Evolutionary conservation across 1,140 invertebrate genomes (phyloP), one percentile per base, ranked within the genome.

Genomic region (Hirudo medicinalis): DNA sequence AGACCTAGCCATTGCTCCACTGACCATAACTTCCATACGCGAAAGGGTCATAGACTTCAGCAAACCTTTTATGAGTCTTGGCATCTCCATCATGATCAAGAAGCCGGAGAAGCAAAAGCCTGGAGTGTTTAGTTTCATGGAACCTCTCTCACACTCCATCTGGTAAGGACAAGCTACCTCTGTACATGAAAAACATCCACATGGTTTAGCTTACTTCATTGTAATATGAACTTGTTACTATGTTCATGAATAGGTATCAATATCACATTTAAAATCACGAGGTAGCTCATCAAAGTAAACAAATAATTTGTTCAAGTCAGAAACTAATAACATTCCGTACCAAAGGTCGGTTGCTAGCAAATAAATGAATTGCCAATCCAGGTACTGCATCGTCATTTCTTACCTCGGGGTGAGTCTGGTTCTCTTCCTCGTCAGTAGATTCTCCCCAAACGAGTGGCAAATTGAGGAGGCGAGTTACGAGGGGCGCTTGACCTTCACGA

Each of bases 121-220:
- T 22, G 90, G 91, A n/a, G 91, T 97, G 9, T 97, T 99, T 83
- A 96, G 92, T 77, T 99, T 99, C 83, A 88, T 98, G 79, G 91
- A 92, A 80, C 96, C 96, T 19, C 85, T 99, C 53, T 96, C 92
- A 68, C 90, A 90, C 77, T 93, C 97, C 82, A 96, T 97, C 79
- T 97, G 94, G 94, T 49, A 17, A 49, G 43, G 32, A 36, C 2
- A 36, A 36, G 2, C 6, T 36, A 49, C 43, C 11, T 49, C 15
- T 13, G 13, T 11, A 13, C 9, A 17, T 49, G 43, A 49, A 1
- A 49, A 49, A 8, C 15, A 49, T 49, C 15, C 43, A 49, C 43
- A 49, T 8, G 3, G 43, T 49, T 49, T 5, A 49, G 9, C 43
- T 49, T 17, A 17, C 43, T 49, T 13, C 9, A 5, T 36, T 36